Conservation (phyloP, 2,797 vertebrate genomes). For the Lindbergichthys nudifrons region DNA sequence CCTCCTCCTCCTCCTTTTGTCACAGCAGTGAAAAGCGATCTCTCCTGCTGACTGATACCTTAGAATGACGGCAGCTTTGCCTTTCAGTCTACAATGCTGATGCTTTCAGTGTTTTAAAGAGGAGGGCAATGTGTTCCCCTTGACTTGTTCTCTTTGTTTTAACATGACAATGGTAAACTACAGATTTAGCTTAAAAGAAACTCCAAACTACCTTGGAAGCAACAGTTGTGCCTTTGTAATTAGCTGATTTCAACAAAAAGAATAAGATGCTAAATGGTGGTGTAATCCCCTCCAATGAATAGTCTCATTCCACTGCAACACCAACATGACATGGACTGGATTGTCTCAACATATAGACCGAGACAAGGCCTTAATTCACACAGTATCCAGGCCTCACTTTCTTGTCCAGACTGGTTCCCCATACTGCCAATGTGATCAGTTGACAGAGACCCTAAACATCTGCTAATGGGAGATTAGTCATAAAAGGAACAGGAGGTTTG, state of each 20-base stretch:
- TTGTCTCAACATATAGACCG: not conserved
- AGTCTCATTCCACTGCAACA: not conserved
- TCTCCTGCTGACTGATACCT: conserved; percentile 79
- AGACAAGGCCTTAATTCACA: conserved; percentile 13
- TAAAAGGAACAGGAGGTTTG: conserved; percentile 59
- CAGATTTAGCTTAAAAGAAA: conserved; percentile 18
- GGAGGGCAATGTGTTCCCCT: conserved; percentile 64
- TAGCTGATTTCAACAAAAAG: conserved; percentile 7
- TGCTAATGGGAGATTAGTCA: conserved; percentile 63
- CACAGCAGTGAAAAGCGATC: conserved; percentile 78
- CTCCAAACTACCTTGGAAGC: not conserved
- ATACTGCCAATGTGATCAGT: conserved; percentile 48
- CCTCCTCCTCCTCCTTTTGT: conserved; percentile 77
- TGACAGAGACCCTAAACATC: conserved; percentile 74
- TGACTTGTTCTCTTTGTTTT: conserved; percentile 61
- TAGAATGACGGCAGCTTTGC: conserved; percentile 68
- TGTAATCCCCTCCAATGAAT: conserved; percentile 1
- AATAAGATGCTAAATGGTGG: not conserved
- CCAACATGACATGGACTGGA: too few relatives aligned
- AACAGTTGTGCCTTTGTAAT: conserved; percentile 10
- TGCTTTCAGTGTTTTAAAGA: conserved; percentile 70
- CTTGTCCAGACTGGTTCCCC: conserved; percentile 76
- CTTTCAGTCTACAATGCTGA: conserved; percentile 69
- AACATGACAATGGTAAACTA: conserved; percentile 49
- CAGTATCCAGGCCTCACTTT: conserved; percentile 60